Conservation (phyloP, 2,113 vertebrate genomes). For the Melospiza melodia region DNA sequence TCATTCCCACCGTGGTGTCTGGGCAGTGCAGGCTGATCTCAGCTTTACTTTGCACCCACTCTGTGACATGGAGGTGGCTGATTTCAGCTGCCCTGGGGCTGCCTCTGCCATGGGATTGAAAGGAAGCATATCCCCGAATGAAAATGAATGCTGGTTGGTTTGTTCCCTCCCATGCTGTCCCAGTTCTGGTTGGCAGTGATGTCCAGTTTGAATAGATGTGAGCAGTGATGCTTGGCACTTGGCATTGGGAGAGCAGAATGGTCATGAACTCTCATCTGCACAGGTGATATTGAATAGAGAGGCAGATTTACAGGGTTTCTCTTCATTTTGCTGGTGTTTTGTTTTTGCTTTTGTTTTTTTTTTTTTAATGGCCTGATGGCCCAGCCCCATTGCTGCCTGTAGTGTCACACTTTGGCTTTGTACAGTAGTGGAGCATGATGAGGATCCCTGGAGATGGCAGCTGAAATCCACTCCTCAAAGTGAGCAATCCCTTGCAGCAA, state of each 20-base stretch:
- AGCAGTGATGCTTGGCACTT: accelerated
- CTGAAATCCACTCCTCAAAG: background rate
- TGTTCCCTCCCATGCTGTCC: background rate
- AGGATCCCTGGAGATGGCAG: background rate
- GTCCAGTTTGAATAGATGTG: background rate
- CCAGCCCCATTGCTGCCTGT: accelerated
- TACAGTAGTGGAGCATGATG: background rate
- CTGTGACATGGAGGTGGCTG: accelerated
- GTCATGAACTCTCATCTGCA: background rate
- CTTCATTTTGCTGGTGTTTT: background rate
- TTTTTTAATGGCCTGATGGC: background rate
- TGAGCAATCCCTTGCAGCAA: background rate
- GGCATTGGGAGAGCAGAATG: accelerated
- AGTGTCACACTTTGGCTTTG: background rate
- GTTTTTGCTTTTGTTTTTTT: background rate
- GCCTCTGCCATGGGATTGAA: background rate
- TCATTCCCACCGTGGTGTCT: accelerated
- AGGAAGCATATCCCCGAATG: background rate
- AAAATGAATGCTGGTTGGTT: background rate
- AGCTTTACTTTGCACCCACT: background rate
- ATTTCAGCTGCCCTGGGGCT: background rate
- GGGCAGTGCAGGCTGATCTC: accelerated
- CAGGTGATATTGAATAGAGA: background rate
- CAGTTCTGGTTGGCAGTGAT: background rate
- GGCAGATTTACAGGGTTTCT: too few relatives aligned